phyloP scores from a whole-genome alignment of 2,113 vertebrate genomes.

The Peromyscus polionotus region DNA sequence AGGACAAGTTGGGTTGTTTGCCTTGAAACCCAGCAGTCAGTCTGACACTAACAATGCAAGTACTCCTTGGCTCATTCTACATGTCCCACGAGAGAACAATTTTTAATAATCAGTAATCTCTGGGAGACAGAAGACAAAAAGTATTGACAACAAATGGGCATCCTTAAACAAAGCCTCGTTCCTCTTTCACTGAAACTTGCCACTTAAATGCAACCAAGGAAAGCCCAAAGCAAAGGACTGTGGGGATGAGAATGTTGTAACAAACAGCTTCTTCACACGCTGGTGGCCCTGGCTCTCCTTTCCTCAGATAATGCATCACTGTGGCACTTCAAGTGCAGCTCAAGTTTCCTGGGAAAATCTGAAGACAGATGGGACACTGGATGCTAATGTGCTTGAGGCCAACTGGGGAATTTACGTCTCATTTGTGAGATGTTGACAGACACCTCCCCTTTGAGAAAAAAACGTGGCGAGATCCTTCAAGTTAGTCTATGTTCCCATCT shows the following conservation, averaged over 20 bases:
- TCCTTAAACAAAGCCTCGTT: background rate
- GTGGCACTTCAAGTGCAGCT: background rate
- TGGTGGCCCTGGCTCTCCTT: background rate
- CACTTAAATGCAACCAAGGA: background rate
- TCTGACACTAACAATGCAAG: background rate
- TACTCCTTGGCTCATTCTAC: background rate
- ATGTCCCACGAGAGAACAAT: background rate
- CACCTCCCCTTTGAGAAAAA: background rate
- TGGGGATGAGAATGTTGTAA: background rate
- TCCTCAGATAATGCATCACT: background rate
- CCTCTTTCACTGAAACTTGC: background rate
- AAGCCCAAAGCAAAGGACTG: background rate
- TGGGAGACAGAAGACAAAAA: conserved; percentile 15
- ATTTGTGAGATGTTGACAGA: background rate
- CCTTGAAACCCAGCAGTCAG: background rate
- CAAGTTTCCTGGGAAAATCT: background rate
- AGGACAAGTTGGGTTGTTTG: background rate
- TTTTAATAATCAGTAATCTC: conserved; percentile 17
- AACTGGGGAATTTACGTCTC: background rate
- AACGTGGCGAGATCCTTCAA: background rate
- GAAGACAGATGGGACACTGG: background rate
- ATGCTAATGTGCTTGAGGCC: background rate
- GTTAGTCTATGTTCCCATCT: background rate
- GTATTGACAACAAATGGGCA: background rate
- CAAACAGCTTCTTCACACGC: background rate